These are phyloP conservation scores for Osmoderma eremita DNA, from an alignment of 2,888 invertebrate genomes.

Conservation along the genomic window DNA sequence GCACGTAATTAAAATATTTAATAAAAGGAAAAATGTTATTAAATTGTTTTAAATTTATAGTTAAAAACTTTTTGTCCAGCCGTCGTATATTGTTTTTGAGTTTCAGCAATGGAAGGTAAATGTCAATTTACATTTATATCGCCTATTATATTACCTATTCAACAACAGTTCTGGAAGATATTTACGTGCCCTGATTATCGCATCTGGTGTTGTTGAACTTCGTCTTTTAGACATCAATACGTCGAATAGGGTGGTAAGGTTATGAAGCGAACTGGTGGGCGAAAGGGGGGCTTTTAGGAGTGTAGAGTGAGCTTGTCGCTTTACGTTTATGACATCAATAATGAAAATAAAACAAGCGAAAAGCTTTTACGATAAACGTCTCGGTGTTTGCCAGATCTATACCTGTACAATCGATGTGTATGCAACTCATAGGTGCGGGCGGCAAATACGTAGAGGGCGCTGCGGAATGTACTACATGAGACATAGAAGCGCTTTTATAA, in stretches of 20 bases:
- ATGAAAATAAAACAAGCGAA: constrained; percentile 31
- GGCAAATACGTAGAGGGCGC: no score
- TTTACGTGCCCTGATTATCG: constrained; percentile 12
- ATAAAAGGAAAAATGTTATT: no score
- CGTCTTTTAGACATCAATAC: constrained; percentile 10
- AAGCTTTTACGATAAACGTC: constrained; percentile 29
- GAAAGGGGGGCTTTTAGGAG: constrained; percentile 19
- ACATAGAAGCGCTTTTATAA: neutral
- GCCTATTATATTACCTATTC: no score
- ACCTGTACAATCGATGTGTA: neutral
- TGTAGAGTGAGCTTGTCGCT: constrained; percentile 26
- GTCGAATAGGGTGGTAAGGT: no score
- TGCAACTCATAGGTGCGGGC: neutral
- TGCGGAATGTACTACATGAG: neutral
- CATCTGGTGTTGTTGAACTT: constrained; percentile 35
- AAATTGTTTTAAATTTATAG: no score
- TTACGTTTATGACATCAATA: constrained; percentile 37
- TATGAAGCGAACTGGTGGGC: no score
- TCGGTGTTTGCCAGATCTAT: constrained; percentile 14
- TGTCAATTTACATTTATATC: no score
- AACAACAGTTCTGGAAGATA: no score
- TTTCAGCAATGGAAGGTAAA: no score
- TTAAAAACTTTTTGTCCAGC: no score
- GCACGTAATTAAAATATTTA: no score
- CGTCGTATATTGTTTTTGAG: no score